These are phyloP conservation scores for Eurosta solidaginis DNA, from an alignment of 1,140 invertebrate genomes.

Conservation along the genomic window DNA sequence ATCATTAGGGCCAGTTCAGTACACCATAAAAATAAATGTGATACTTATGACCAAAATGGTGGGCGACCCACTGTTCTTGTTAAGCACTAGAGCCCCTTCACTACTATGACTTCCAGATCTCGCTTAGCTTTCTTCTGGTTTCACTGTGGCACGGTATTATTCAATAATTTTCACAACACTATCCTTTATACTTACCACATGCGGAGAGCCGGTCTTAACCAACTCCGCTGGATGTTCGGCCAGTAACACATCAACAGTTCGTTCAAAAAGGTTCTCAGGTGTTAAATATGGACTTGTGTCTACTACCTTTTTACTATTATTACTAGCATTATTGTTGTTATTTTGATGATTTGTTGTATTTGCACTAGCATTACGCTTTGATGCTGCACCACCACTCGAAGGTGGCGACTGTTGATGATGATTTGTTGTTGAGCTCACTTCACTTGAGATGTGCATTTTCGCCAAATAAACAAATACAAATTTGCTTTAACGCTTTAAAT, in stretches of 20 bases:
- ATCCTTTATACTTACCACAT: slow-evolving; percentile 69
- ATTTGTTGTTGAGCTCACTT: slow-evolving; percentile 71
- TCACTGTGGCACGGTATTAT: too few species aligned
- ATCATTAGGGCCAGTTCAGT: too few species aligned
- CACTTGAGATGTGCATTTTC: slow-evolving; percentile 70
- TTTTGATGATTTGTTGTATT: not conserved
- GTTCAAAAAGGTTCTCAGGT: slow-evolving; percentile 81
- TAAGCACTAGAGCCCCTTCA: too few species aligned
- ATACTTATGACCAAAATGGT: too few species aligned
- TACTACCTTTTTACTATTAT: slow-evolving; percentile 42
- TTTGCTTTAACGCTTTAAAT: not conserved
- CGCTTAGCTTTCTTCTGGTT: too few species aligned
- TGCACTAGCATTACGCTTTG: slow-evolving; percentile 35
- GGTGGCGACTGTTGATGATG: slow-evolving; percentile 52
- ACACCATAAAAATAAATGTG: too few species aligned
- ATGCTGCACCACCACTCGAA: slow-evolving; percentile 39
- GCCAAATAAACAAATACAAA: too few species aligned
- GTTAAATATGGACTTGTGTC: slow-evolving; percentile 67
- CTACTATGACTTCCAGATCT: too few species aligned
- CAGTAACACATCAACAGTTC: slow-evolving; percentile 78
- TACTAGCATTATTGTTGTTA: slow-evolving; percentile 42
- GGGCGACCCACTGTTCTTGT: too few species aligned
- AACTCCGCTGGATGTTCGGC: slow-evolving; percentile 92
- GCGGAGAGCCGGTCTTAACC: slow-evolving; percentile 89
- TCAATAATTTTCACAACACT: too few species aligned